phyloP scores from a whole-genome alignment of 2,113 vertebrate species.

The Phycodurus eques region DNA sequence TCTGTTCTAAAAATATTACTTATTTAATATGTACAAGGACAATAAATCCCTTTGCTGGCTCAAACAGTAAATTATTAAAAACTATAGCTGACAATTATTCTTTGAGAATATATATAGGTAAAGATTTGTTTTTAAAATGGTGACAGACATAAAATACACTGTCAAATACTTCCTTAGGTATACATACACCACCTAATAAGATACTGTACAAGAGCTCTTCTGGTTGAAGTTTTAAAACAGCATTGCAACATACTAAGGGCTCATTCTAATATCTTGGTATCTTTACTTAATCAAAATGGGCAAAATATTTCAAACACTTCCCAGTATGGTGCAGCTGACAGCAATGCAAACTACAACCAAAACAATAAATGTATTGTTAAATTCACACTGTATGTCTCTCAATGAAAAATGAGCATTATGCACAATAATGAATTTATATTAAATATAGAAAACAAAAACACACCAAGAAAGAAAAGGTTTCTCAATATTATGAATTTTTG shows the following conservation, averaged over 20 bases:
- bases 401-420: not conserved
- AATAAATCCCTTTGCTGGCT: constrained; percentile 7
- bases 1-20: constrained; percentile 5
- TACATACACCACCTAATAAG: not conserved
- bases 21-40: constrained; percentile 6
- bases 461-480: not conserved
- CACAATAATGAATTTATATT: not conserved
- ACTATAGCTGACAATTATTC: not conserved
- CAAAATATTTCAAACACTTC: no score
- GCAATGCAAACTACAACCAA: not conserved
- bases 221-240: no score
- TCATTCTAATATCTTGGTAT: no score
- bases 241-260: no score
- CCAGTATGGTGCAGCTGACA: no score
- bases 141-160: not conserved
- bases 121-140: not conserved
- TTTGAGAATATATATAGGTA: not conserved
- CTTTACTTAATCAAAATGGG: no score
- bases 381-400: not conserved
- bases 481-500: not conserved
- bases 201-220: no score
- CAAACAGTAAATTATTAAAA: constrained; percentile 14
- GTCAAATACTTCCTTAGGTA: not conserved
- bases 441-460: not conserved
- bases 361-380: not conserved